Evolutionary conservation across 2,888 invertebrate genomes (phyloP).

Genomic region (Colostygia pectinataria): DNA sequence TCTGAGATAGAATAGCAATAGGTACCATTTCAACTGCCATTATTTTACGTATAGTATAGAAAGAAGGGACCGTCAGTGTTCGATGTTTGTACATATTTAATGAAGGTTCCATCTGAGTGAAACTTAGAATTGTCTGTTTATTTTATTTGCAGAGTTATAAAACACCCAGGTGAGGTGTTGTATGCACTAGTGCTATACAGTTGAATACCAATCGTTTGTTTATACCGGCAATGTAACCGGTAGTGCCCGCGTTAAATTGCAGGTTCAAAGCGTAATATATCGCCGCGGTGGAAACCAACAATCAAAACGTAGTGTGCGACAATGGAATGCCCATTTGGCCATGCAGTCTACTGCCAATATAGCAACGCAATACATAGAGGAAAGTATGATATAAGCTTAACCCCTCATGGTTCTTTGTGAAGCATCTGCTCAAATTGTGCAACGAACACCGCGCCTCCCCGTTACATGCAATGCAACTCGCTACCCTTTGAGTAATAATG

Average conservation of each 20-base stretch:
- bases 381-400: constrained; percentile 45
- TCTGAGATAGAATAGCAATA: constrained; percentile 10
- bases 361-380: constrained; percentile 39
- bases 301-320: constrained; percentile 46
- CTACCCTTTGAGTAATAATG: constrained; percentile 59
- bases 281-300: constrained; percentile 51
- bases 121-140: constrained; percentile 9
- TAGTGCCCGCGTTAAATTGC: constrained; percentile 59
- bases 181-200: constrained; percentile 19
- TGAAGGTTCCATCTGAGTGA: constrained; percentile 11
- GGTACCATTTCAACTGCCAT: constrained; percentile 13
- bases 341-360: constrained; percentile 39
- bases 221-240: constrained; percentile 58
- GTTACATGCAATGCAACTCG: constrained; percentile 55
- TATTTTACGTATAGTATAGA: constrained; percentile 20
- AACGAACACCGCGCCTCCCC: constrained; percentile 47
- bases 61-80: constrained; percentile 19
- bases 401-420: constrained; percentile 50
- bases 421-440: constrained; percentile 58
- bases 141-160: constrained; percentile 12
- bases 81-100: constrained; percentile 28
- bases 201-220: constrained; percentile 60
- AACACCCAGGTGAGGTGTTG: constrained; percentile 13
- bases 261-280: constrained; percentile 59
- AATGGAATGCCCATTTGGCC: constrained; percentile 40